Evolutionary conservation across 2,113 vertebrate species (phyloP).

Genomic region (Tachysurus vachellii): DNA sequence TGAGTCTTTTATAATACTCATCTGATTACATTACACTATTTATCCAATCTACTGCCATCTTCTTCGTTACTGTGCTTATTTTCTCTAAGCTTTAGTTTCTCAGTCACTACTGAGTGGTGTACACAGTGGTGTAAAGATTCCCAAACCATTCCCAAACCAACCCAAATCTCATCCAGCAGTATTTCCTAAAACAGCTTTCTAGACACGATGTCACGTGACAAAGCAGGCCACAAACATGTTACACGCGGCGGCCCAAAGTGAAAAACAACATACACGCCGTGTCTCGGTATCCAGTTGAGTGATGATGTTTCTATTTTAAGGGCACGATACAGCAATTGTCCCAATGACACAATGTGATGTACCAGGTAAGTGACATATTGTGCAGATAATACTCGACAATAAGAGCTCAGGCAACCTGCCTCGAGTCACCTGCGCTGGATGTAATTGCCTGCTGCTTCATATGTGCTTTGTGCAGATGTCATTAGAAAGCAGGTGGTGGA

Average conservation of each 20-base stretch:
- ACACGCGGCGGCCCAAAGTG: neutral
- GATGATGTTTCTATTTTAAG: neutral
- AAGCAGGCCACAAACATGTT: neutral
- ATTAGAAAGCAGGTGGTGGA: slow-evolving; percentile 34
- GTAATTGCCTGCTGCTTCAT: slow-evolving; percentile 42
- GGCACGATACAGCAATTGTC: neutral
- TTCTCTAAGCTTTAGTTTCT: neutral
- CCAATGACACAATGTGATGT: neutral
- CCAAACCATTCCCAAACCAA: no score
- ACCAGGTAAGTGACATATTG: neutral
- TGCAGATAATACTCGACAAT: slow-evolving; percentile 16
- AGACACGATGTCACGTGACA: neutral
- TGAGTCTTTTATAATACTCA: neutral
- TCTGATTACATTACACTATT: neutral
- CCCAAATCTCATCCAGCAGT: neutral
- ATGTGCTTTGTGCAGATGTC: slow-evolving; percentile 26
- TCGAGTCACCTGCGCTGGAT: slow-evolving; percentile 36
- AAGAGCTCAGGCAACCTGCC: slow-evolving; percentile 29
- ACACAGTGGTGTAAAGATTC: neutral
- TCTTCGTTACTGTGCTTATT: neutral
- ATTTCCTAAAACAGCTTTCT: neutral
- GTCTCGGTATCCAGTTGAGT: neutral
- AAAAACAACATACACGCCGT: neutral
- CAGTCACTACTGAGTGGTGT: no score
- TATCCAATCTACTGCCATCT: neutral